Percentiles rank a stretch among this genome's conserved stretches.
phyloP scores from a whole-genome alignment of 1,140 invertebrate species.

The Polypedilum vanderplanki region DNA sequence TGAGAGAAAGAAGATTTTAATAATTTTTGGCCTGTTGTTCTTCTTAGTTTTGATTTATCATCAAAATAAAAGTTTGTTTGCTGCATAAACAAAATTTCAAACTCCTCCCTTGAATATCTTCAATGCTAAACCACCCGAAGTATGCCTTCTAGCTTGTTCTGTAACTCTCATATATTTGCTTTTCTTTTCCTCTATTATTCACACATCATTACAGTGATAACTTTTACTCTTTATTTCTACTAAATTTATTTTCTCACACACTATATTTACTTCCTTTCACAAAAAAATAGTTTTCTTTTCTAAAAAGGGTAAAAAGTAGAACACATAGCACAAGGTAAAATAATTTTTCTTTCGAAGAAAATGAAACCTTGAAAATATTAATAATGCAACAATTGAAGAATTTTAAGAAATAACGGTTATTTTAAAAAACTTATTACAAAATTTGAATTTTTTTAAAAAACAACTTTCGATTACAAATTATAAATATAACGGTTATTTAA shows the following conservation, averaged over 20 bases:
- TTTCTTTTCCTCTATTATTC: not conserved
- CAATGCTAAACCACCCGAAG: not conserved
- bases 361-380: not conserved
- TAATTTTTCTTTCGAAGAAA: not conserved
- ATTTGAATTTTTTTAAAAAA: too few species aligned
- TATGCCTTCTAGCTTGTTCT: not conserved
- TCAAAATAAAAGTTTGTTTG: constrained; percentile 8
- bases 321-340: not conserved
- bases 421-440: too few species aligned
- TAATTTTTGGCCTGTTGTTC: not conserved
- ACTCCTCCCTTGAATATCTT: not conserved
- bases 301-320: not conserved
- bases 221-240: not conserved
- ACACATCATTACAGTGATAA: constrained; percentile 18
- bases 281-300: not conserved
- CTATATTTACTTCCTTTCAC: not conserved
- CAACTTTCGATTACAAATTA: too few species aligned
- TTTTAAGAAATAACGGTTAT: not conserved
- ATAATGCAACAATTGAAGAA: not conserved
- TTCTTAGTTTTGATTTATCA: not conserved
- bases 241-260: not conserved
- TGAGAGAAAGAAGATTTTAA: not conserved
- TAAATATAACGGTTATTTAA: too few species aligned
- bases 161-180: not conserved
- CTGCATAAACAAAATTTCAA: not conserved